Evolutionary conservation across 2,113 vertebrate genomes (phyloP), one percentile per base, ranked within the genome.

Genomic region (Phocoena phocoena): DNA sequence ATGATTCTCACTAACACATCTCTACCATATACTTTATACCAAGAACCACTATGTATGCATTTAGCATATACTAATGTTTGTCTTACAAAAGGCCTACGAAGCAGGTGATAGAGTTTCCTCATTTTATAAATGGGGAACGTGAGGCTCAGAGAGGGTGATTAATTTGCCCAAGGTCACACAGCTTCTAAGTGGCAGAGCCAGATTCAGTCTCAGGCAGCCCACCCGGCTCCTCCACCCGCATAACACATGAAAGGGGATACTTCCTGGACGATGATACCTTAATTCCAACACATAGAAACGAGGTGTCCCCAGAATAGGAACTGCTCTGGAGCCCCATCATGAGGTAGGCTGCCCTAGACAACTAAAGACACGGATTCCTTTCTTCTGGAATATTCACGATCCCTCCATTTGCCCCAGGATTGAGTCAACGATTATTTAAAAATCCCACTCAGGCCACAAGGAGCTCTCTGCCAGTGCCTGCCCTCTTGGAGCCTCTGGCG

Each of bases 131-230:
- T 15, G 63, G 41, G 23, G 23, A 11, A 88, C 87, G 79, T 13
- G 31, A 38, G 28, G 76, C 44, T 77, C 96, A 94, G 93, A 94
- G 76, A 85, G 41, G 79, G 55, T 84, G 60, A 90, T n/a, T 81
- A 6, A 71, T 44, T 55, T 76, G 68, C 55, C 63, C 8, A 31
- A 53, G 31, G 58, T 85, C 44, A 93, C 95, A 94, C 44, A 82
- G 95, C 88, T 88, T 76, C 86, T 33, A 13, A 62, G 91, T 5
- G 28, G 41, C 84, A 88, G 68, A 74, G 79, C 38, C 14, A 1
- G 79, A 70, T 41, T 89, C 21, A 9, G 23, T 25, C 63, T 80
- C 76, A 47, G 76, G 67, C 9, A 81, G 28, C 50, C 68, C 21
- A 68, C 50, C 68, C 17, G 58, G 76, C 41, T 25, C 63, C 23